These are phyloP conservation scores for Chascanopsetta lugubris DNA, from an alignment of 2,113 vertebrate species.

Conservation along the genomic window DNA sequence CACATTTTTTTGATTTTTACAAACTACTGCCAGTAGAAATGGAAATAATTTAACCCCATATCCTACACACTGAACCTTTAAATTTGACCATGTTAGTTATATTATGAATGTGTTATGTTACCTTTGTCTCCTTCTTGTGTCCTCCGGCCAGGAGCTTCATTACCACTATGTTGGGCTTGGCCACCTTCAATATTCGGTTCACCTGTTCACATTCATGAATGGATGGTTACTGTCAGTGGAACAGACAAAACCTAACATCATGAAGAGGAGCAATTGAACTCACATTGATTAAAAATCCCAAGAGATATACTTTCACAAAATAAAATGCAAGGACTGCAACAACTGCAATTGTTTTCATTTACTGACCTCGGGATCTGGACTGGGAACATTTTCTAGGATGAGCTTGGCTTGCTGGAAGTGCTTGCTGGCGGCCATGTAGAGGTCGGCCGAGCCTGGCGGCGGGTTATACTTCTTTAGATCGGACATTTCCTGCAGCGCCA, in stretches of 20 bases:
- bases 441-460: conserved; percentile 93
- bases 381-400: conserved; percentile 95
- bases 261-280: not conserved
- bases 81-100: not conserved
- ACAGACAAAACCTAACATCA: not conserved
- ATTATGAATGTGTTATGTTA: conserved; percentile 58
- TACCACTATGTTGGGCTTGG: conserved; percentile 98
- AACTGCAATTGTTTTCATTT: too few species aligned
- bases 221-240: conserved; percentile 4
- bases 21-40: too few species aligned
- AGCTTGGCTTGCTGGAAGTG: conserved; percentile 99
- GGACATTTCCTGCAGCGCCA: conserved; percentile 92
- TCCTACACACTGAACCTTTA: too few species aligned
- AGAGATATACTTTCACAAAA: not conserved
- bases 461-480: conserved; percentile 98
- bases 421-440: conserved; percentile 98
- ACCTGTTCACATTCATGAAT: conserved; percentile 80
- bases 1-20: too few species aligned
- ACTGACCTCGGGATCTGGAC: conserved; percentile 92
- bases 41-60: too few species aligned
- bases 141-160: conserved; percentile 98
- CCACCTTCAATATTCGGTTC: conserved; percentile 94
- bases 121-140: conserved; percentile 98
- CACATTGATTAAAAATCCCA: not conserved
- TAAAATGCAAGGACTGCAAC: not conserved